Conservation (phyloP, 2,888 invertebrate species). For the Drosophila mimetica region DNA sequence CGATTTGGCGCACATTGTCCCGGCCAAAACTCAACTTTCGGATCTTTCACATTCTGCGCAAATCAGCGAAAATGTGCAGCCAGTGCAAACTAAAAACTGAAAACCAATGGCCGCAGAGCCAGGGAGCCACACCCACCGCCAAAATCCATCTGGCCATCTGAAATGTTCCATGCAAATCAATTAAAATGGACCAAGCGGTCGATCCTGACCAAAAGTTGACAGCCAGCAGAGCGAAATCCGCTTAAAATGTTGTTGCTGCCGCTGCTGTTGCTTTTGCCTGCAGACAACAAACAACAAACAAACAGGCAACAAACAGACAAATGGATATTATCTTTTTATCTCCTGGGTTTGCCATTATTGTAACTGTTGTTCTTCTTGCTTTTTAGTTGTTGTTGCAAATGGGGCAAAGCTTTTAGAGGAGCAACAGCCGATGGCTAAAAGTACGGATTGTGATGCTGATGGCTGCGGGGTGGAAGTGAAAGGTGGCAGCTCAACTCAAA, state of each 20-base stretch:
- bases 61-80: slow-evolving; percentile 41
- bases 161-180: slow-evolving; percentile 68
- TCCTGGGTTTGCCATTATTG: slow-evolving; percentile 58
- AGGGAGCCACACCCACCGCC: slow-evolving; percentile 24
- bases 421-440: slow-evolving; percentile 49
- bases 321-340: slow-evolving; percentile 77
- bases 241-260: slow-evolving; percentile 54
- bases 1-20: slow-evolving; percentile 24
- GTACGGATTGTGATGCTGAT: slow-evolving; percentile 8
- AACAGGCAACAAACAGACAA: slow-evolving; percentile 65
- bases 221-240: slow-evolving; percentile 62
- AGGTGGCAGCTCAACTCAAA: not conserved
- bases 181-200: slow-evolving; percentile 63
- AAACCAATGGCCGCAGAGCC: slow-evolving; percentile 12
- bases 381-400: slow-evolving; percentile 56
- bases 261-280: slow-evolving; percentile 32
- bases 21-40: slow-evolving; percentile 19
- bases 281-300: slow-evolving; percentile 56
- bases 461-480: not conserved
- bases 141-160: slow-evolving; percentile 26
- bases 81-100: slow-evolving; percentile 44
- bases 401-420: slow-evolving; percentile 65
- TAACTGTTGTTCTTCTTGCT: slow-evolving; percentile 45
- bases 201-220: slow-evolving; percentile 71
- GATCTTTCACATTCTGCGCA: slow-evolving; percentile 4